Conservation (phyloP, 1,140 invertebrate species). For the Geopemphigus sp. region DNA sequence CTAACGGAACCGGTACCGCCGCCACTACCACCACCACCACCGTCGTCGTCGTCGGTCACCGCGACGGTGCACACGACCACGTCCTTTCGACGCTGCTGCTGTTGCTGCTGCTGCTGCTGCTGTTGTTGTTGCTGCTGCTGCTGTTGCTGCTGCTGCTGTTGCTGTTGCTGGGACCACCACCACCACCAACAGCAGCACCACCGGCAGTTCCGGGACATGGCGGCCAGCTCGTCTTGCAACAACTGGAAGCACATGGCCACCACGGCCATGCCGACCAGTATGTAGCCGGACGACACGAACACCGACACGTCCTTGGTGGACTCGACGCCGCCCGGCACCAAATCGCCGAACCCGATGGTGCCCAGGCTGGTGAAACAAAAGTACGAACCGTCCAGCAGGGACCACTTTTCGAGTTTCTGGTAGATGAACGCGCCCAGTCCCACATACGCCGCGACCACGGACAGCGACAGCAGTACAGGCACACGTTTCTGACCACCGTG, state of each 20-base stretch:
- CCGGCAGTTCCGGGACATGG: conserved; percentile 25
- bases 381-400: conserved; percentile 84
- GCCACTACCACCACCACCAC: conserved; percentile 53
- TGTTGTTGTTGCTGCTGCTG: conserved; percentile 52
- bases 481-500: conserved; percentile 52
- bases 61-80: no score
- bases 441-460: conserved; percentile 84
- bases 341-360: conserved; percentile 85
- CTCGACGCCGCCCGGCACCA: conserved; percentile 62
- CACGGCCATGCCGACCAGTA: conserved; percentile 89
- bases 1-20: conserved; percentile 42
- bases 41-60: conserved; percentile 51
- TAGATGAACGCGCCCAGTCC: conserved; percentile 88
- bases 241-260: conserved; percentile 96
- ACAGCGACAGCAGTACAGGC: conserved; percentile 55
- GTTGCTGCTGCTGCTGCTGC: conserved; percentile 54
- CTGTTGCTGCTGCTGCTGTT: conserved; percentile 51
- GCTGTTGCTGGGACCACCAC: conserved; percentile 24
- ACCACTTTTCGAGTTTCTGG: conserved; percentile 85
- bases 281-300: conserved; percentile 79
- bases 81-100: conserved; percentile 53
- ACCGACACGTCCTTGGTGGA: conserved; percentile 69
- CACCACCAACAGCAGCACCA: conserved; percentile 35
- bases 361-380: conserved; percentile 92
- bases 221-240: conserved; percentile 79